phyloP scores from a whole-genome alignment of 2,113 vertebrate species.

The Psophia crepitans region DNA sequence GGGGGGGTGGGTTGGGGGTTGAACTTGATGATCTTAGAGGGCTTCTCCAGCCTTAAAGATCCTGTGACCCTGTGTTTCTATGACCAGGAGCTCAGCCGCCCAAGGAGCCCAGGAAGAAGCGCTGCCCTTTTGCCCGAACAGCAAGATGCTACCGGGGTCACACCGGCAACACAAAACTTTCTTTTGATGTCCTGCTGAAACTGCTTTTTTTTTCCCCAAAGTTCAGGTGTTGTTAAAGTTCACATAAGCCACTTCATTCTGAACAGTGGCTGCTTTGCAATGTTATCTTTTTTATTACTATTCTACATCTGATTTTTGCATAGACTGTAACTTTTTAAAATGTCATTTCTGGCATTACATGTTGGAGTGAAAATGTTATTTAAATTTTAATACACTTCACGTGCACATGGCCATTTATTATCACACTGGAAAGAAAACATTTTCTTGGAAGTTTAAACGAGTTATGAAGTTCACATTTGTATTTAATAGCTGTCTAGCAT shows the following conservation, averaged over 20 bases:
- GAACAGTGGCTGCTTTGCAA: background rate
- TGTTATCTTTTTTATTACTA: background rate
- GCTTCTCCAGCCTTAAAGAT: too few species aligned
- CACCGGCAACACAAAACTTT: accelerated
- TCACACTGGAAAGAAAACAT: background rate
- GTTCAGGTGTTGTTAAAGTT: background rate
- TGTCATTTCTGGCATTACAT: background rate
- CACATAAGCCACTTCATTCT: accelerated
- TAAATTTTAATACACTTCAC: background rate
- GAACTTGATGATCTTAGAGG: too few species aligned
- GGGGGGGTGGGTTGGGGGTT: too few species aligned
- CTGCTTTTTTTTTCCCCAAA: accelerated
- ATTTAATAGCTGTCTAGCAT: background rate
- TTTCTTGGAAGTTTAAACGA: background rate
- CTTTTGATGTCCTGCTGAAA: too few species aligned
- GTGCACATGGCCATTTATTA: background rate
- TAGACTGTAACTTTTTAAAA: background rate
- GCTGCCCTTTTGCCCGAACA: too few species aligned
- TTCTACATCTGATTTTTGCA: background rate
- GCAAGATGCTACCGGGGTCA: too few species aligned
- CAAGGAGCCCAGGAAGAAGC: background rate
- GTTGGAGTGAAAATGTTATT: slow-evolving; percentile 2
- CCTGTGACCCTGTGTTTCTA: too few species aligned
- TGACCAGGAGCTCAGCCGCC: background rate
- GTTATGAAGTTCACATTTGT: background rate